Evolutionary conservation across 1,140 invertebrate species (phyloP), one percentile per base, ranked within the genome.

Genomic region (Drosophila rhopaloa): DNA sequence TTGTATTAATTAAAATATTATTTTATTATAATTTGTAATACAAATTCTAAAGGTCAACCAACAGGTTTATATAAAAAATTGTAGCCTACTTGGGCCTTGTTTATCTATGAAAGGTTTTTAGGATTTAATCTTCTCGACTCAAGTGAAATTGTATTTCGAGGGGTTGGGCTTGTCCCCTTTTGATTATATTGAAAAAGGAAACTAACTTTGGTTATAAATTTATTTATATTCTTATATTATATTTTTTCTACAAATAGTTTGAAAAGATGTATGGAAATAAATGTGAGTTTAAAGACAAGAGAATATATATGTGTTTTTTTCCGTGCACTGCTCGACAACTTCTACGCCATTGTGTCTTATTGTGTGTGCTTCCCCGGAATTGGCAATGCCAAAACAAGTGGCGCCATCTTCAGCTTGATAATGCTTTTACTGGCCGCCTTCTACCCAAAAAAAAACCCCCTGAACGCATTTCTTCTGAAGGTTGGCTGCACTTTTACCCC

Each of bases 371-470:
- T 43, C 4, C n/a, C 19, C 51, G 32, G 35, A 58, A 71, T 58
- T 58, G 66, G 44, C 68, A 71, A 41, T 57, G 68, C 54, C 66
- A 71, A 58, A 71, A 71, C 44, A 71, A 50, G 66, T 71, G 68
- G 68, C 68, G 66, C 68, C 68, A 43, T 71, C 68, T 72, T 14
- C 29, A 38, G 44, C 24, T 35, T 50, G 61, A 65, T 41, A 68
- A 65, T 65, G 65, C 59, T 53, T 44, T 29, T 44, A 38, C 60
- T 44, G 60, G 55, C 51, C 59, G 32, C 24, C 46, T 9, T 19
- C 35, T 27, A 4, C 60, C 11, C 35, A 14, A 41, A 41, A 13
- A 50, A 60, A 61, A 11, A 27, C 11, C 24, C 51, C 24, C 27
- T 4, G 37, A 14, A 35, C 29, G 38, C 16, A 16, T 35, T 67